These are phyloP conservation scores for Alethe diademata DNA, from an alignment of 2,113 vertebrate species.

Conservation along the genomic window DNA sequence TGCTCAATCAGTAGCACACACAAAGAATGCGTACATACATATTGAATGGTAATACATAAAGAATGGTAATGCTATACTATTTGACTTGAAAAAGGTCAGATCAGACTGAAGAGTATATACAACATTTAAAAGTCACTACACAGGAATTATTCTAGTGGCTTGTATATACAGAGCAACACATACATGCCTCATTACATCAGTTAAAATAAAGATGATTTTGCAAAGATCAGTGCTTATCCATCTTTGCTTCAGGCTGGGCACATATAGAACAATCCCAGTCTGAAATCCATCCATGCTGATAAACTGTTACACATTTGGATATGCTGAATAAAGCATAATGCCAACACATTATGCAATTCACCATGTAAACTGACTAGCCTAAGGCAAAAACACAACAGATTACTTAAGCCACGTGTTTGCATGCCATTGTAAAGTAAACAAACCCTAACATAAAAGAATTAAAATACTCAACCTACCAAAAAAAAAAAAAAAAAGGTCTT, in stretches of 20 bases:
- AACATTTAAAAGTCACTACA: neutral
- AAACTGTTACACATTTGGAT: neutral
- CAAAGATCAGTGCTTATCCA: neutral
- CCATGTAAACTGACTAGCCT: neutral
- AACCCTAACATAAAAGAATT: neutral
- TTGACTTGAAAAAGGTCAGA: neutral
- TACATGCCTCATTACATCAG: neutral
- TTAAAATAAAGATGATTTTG: neutral
- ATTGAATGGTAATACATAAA: neutral
- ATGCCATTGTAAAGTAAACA: neutral
- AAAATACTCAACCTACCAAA: neutral
- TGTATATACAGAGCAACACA: neutral
- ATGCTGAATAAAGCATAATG: neutral
- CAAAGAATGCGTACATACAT: no score
- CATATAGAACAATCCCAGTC: neutral
- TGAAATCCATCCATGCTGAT: neutral
- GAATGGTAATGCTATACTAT: neutral
- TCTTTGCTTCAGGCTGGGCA: neutral
- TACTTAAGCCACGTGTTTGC: neutral
- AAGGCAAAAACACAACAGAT: neutral
- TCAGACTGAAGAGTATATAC: neutral
- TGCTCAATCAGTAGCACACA: neutral
- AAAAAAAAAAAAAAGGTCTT: neutral
- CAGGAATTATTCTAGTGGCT: neutral
- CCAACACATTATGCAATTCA: neutral